Conservation (phyloP, 2,797 vertebrate genomes). For the Xiphorhynchus erythropygius region DNA sequence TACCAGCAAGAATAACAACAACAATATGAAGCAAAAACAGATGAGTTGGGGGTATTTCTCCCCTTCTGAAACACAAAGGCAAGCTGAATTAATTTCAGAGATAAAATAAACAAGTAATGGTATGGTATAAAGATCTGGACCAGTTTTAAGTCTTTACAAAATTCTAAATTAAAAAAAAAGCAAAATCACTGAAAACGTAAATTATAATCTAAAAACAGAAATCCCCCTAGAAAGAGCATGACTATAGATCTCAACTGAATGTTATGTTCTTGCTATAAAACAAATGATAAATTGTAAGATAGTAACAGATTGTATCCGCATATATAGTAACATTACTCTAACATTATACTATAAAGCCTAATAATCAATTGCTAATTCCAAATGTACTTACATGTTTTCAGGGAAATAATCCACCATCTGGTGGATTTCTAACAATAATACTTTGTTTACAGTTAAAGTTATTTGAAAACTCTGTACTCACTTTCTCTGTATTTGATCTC, state of each 20-base stretch:
- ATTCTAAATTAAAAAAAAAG: not conserved
- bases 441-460: not conserved
- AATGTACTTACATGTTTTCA: not conserved
- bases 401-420: not conserved
- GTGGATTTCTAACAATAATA: not conserved
- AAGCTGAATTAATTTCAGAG: not conserved
- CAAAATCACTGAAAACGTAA: not conserved
- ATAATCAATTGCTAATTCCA: not conserved
- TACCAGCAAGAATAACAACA: not conserved
- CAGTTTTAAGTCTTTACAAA: not conserved
- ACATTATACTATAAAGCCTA: not conserved
- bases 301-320: not conserved
- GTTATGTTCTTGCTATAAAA: not conserved
- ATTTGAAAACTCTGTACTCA: constrained; percentile 73
- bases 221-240: not conserved
- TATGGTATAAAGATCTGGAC: not conserved
- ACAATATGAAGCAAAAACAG: not conserved
- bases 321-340: not conserved
- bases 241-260: not conserved
- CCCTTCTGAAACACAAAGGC: not conserved
- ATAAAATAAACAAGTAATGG: fast-evolving
- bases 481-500: constrained; percentile 93
- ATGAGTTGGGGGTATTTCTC: fast-evolving
- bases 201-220: not conserved
- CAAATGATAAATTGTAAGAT: not conserved